These are phyloP conservation scores for Phenacoccus solenopsis DNA, from an alignment of 1,140 invertebrate genomes.

Conservation along the genomic window DNA sequence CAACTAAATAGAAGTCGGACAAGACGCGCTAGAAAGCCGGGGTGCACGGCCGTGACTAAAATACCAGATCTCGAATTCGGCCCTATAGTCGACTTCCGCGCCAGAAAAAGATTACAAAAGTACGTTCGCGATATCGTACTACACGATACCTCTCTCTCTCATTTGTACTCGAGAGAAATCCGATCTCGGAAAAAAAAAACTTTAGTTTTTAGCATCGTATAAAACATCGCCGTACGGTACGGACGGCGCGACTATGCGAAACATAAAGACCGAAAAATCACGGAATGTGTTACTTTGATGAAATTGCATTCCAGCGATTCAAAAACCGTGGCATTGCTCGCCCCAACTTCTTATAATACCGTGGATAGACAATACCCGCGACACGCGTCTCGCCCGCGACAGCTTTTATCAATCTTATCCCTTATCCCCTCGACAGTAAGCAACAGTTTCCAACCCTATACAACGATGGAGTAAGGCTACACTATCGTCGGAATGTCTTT, in stretches of 20 bases:
- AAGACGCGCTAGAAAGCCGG: not conserved
- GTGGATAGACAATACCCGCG: not conserved
- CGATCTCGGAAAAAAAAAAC: not conserved
- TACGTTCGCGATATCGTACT: too few relatives aligned
- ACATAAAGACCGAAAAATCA: not conserved
- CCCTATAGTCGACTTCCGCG: too few relatives aligned
- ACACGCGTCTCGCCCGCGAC: not conserved
- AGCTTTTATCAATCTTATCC: not conserved
- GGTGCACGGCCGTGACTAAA: not conserved
- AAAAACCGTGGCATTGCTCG: slow-evolving; percentile 7
- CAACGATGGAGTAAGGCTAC: not conserved
- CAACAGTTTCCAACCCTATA: slow-evolving; percentile 12
- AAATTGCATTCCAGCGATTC: slow-evolving; percentile 11
- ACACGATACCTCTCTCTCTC: too few relatives aligned
- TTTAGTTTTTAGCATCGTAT: not conserved
- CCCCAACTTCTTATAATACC: not conserved
- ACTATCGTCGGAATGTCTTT: slow-evolving; percentile 10
- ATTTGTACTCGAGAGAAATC: too few relatives aligned
- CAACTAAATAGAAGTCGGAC: not conserved
- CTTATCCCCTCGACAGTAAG: not conserved
- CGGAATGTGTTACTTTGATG: not conserved
- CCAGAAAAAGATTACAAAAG: too few relatives aligned
- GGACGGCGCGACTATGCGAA: not conserved
- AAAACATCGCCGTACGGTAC: not conserved
- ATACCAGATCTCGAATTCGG: too few relatives aligned